Conservation (phyloP, 2,888 invertebrate genomes). For the Tanypteryx hageni region DNA sequence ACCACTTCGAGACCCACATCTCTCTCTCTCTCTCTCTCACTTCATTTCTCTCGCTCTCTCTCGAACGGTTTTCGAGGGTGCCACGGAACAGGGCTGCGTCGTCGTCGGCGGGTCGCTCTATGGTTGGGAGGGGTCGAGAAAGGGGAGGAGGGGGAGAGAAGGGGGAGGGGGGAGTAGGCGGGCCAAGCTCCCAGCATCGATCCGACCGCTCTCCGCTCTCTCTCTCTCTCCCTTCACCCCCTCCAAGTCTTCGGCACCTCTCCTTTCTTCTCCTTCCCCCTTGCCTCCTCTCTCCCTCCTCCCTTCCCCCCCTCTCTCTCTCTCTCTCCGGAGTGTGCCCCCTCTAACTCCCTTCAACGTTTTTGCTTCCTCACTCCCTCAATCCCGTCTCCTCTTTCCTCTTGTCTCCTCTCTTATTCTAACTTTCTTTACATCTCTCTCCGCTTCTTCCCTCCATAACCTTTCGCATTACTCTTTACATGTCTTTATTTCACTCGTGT, state of each 20-base stretch:
- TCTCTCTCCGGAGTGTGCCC: not conserved
- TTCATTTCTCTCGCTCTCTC: no score
- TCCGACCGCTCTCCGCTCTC: conserved; percentile 8
- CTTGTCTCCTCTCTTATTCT: not conserved
- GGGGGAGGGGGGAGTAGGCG: conserved; percentile 50
- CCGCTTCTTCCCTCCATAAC: not conserved
- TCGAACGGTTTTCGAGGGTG: not conserved
- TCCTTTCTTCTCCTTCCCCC: conserved; percentile 3
- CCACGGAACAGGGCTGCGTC: not conserved
- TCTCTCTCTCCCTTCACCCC: not conserved
- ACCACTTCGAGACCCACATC: not conserved
- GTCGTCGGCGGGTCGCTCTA: not conserved
- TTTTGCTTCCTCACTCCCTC: not conserved
- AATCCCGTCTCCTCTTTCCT: not conserved
- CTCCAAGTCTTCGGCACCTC: not conserved
- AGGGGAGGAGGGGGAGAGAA: not conserved
- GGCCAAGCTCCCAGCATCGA: conserved; percentile 27
- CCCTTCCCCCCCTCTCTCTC: not conserved
- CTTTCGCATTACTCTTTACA: not conserved
- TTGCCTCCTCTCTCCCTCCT: not conserved
- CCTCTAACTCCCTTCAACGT: not conserved
- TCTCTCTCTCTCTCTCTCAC: no score
- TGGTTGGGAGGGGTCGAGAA: not conserved
- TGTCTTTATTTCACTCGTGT: not conserved
- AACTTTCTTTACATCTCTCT: not conserved